A percentile compares a stretch with the other conserved stretches of the same genome.
Evolutionary conservation across 1,140 invertebrate species (phyloP).

Genomic region (Drosophila lacertosa): DNA sequence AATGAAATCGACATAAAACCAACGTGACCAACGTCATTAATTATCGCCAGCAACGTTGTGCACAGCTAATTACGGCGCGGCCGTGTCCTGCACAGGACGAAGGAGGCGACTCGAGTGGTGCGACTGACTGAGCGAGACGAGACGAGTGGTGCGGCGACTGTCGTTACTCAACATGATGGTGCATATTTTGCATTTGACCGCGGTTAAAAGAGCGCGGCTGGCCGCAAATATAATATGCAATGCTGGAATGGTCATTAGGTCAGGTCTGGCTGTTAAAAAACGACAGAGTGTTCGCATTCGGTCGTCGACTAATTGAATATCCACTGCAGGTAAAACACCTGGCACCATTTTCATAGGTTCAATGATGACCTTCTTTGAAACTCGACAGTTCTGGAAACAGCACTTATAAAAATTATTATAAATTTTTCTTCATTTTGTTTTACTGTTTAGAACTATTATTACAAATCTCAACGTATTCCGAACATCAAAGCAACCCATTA

Average conservation of each 20-base stretch:
- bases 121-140: no score
- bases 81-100: conserved; percentile 37
- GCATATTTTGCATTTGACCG: conserved; percentile 73
- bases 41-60: conserved; percentile 74
- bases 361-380: no score
- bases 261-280: conserved; percentile 1
- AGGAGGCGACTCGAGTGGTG: not conserved
- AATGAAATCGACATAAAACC: conserved; percentile 83
- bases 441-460: no score
- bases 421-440: no score
- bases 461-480: no score
- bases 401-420: no score
- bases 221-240: conserved; percentile 64
- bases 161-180: conserved; percentile 65
- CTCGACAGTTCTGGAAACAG: no score
- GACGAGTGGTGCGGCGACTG: conserved; percentile 17
- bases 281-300: not conserved
- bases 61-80: conserved; percentile 73
- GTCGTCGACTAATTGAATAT: not conserved
- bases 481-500: no score
- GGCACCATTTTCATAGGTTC: no score
- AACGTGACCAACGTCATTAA: conserved; percentile 82
- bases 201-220: conserved; percentile 64
- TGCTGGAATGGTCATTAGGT: conserved; percentile 8
- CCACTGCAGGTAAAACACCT: no score